These are phyloP conservation scores for Osmoderma eremita DNA, from an alignment of 2,888 invertebrate species.

Conservation along the genomic window DNA sequence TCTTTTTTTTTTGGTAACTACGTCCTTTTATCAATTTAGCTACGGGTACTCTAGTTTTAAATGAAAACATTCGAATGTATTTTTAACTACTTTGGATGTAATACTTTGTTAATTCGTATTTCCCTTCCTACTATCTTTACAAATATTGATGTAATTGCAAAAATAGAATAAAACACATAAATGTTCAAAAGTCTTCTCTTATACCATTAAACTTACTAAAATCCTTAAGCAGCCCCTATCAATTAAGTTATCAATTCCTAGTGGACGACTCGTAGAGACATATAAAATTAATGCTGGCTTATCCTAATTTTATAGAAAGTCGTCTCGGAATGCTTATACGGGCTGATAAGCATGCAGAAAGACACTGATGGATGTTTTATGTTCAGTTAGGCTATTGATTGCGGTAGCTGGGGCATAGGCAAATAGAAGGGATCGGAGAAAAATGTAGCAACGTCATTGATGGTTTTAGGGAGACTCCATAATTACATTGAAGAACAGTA, in stretches of 20 bases:
- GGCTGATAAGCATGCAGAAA: slow-evolving; percentile 28
- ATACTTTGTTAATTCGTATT: no score
- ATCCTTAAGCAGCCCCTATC: no score
- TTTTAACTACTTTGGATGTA: no score
- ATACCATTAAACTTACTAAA: neutral
- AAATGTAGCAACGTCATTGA: no score
- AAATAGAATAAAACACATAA: neutral
- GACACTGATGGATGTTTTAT: slow-evolving; percentile 40
- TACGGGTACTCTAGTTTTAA: no score
- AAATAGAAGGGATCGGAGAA: no score
- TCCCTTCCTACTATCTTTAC: no score
- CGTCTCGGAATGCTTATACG: slow-evolving; percentile 9
- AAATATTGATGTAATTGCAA: neutral
- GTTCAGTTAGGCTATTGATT: slow-evolving; percentile 32
- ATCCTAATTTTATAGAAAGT: slow-evolving; percentile 39
- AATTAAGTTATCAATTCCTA: slow-evolving; percentile 24
- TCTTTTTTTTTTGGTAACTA: no score
- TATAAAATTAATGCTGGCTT: slow-evolving; percentile 28
- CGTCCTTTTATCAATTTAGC: no score
- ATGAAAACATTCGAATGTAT: no score
- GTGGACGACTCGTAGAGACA: slow-evolving; percentile 4
- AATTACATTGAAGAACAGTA: no score
- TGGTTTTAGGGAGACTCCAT: no score
- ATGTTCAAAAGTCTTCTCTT: slow-evolving; percentile 4
- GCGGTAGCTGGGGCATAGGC: neutral